A percentile compares a stretch with the other conserved stretches of the same genome.
These are phyloP conservation scores for Zingel zingel DNA, from an alignment of 2,113 vertebrate species.

Conservation along the genomic window DNA sequence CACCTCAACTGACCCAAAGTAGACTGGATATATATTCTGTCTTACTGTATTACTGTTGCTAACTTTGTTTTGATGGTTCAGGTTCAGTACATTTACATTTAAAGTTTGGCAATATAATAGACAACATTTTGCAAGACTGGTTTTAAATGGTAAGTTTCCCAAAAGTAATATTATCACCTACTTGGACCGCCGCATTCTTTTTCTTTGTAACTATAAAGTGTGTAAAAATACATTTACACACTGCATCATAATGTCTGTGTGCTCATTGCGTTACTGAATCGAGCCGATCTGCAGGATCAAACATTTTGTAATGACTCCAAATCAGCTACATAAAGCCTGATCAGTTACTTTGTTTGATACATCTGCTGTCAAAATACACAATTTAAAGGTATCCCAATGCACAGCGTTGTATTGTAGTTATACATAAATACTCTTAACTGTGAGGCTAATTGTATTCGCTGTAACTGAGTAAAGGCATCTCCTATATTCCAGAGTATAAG, in stretches of 20 bases:
- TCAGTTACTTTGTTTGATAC: neutral
- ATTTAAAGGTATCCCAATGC: neutral
- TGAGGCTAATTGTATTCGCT: neutral
- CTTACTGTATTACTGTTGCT: too few species aligned
- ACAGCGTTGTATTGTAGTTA: neutral
- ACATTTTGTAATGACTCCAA: neutral
- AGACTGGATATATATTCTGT: neutral
- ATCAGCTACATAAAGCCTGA: neutral
- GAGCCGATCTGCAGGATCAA: neutral
- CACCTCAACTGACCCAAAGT: conserved; percentile 68
- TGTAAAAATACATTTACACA: neutral
- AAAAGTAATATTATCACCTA: neutral
- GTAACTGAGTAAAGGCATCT: neutral
- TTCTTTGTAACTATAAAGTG: neutral
- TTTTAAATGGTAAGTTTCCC: neutral
- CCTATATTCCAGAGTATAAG: neutral
- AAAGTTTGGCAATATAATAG: neutral
- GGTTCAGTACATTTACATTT: neutral
- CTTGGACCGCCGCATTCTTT: neutral
- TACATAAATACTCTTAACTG: neutral
- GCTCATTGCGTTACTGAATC: neutral
- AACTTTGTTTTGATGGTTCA: neutral
- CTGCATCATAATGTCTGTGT: neutral
- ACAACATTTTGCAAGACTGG: neutral
- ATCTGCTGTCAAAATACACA: neutral